Percentiles rank a stretch among this genome's conserved stretches.
phyloP scores from a whole-genome alignment of 1,140 invertebrate species.

The Hylaeus anthracinus region DNA sequence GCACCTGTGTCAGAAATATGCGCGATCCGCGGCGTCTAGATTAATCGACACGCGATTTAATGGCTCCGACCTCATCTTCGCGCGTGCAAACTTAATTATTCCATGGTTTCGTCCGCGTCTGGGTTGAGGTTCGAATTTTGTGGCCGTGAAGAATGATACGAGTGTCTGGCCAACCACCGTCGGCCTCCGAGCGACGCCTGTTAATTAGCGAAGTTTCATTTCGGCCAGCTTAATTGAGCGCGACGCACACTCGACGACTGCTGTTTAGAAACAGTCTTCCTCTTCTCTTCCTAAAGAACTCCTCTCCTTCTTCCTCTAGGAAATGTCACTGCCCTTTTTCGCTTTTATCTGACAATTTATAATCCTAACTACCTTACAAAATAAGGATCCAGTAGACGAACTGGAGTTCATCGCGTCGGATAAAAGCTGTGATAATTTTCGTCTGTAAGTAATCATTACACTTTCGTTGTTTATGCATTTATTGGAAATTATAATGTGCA shows the following conservation, averaged over 20 bases:
- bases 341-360: too few species aligned
- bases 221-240: constrained; percentile 54
- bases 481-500: too few species aligned
- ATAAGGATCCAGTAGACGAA: not conserved
- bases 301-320: not conserved
- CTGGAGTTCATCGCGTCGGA: too few species aligned
- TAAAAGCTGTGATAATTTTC: too few species aligned
- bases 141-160: constrained; percentile 45
- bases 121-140: constrained; percentile 40
- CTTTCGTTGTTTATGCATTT: too few species aligned
- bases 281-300: not conserved
- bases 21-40: not conserved
- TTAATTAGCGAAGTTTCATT: constrained; percentile 60
- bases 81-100: constrained; percentile 45
- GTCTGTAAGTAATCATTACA: too few species aligned
- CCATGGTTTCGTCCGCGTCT: not conserved
- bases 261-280: constrained; percentile 26
- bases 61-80: constrained; percentile 28
- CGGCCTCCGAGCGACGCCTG: constrained; percentile 40
- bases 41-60: constrained; percentile 53
- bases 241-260: not conserved
- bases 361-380: not conserved
- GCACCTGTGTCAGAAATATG: too few species aligned
- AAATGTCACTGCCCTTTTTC: too few species aligned
- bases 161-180: constrained; percentile 13